Conservation (phyloP, 2,113 vertebrate genomes). For the Scartelaos histophorus region DNA sequence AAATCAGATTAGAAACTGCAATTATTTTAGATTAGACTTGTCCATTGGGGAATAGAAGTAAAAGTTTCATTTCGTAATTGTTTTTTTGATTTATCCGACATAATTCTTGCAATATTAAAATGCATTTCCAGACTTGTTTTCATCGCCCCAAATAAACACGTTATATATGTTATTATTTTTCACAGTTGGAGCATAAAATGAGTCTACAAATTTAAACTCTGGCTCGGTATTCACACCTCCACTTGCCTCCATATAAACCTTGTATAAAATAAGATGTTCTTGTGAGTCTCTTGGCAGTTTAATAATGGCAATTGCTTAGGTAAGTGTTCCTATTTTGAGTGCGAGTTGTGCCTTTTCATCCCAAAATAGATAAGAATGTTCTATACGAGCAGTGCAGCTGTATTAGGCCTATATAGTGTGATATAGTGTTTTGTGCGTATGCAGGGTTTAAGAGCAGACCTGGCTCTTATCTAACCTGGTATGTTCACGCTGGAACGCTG, state of each 20-base stretch:
- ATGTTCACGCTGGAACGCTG: too few species aligned
- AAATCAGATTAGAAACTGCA: background rate
- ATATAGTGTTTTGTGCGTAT: conserved; percentile 17
- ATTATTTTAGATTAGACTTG: background rate
- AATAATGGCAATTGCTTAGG: conserved; percentile 2
- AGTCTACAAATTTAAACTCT: background rate
- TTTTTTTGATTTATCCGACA: background rate
- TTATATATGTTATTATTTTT: too few species aligned
- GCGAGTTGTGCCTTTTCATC: background rate
- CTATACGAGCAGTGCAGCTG: background rate
- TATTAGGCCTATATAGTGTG: conserved; percentile 8
- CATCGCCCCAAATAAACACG: background rate
- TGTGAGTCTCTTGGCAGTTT: conserved; percentile 1
- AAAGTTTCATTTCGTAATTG: too few species aligned
- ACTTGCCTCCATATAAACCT: background rate
- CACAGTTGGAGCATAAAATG: background rate
- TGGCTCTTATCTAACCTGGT: conserved; percentile 32
- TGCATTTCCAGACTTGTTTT: background rate
- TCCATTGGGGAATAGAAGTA: too few species aligned
- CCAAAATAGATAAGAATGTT: background rate
- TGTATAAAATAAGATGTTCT: conserved; percentile 11
- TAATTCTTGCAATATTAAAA: background rate
- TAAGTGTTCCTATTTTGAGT: background rate
- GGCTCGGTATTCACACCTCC: background rate
- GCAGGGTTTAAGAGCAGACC: conserved; percentile 39